Conservation (phyloP, 2,797 vertebrate species). For the Phoebastria nigripes region DNA sequence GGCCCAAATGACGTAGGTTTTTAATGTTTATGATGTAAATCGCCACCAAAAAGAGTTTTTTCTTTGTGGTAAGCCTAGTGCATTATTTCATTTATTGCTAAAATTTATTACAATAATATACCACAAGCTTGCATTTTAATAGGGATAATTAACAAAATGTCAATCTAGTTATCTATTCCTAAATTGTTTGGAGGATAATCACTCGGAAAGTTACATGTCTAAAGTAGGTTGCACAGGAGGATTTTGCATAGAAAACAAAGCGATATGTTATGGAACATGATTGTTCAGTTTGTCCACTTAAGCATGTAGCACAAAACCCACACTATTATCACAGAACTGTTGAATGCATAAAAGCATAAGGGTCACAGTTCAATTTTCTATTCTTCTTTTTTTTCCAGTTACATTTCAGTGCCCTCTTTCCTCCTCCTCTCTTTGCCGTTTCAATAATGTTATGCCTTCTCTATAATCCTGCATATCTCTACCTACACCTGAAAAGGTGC, state of each 20-base stretch:
- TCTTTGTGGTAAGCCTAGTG: neutral
- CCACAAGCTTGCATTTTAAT: slow-evolving; percentile 6
- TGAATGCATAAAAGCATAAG: neutral
- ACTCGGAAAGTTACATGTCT: neutral
- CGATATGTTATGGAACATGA: neutral
- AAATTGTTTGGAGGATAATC: neutral
- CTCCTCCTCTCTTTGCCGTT: neutral
- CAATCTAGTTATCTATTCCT: slow-evolving; percentile 3
- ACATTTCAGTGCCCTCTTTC: neutral
- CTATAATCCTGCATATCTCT: neutral
- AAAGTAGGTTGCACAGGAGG: neutral
- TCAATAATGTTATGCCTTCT: neutral
- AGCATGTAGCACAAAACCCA: neutral
- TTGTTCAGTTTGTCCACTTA: neutral
- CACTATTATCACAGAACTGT: neutral
- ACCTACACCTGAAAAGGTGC: neutral
- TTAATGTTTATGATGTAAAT: neutral
- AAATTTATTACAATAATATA: slow-evolving; percentile 21
- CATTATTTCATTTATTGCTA: slow-evolving; percentile 12
- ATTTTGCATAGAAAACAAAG: slow-evolving; percentile 21
- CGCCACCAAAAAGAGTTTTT: neutral
- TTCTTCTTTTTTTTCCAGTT: neutral
- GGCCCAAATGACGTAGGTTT: neutral
- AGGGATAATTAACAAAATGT: slow-evolving; percentile 42
- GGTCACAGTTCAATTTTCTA: neutral